These are phyloP conservation scores for Cosmia pyralina DNA, from an alignment of 2,888 invertebrate genomes.

Conservation along the genomic window DNA sequence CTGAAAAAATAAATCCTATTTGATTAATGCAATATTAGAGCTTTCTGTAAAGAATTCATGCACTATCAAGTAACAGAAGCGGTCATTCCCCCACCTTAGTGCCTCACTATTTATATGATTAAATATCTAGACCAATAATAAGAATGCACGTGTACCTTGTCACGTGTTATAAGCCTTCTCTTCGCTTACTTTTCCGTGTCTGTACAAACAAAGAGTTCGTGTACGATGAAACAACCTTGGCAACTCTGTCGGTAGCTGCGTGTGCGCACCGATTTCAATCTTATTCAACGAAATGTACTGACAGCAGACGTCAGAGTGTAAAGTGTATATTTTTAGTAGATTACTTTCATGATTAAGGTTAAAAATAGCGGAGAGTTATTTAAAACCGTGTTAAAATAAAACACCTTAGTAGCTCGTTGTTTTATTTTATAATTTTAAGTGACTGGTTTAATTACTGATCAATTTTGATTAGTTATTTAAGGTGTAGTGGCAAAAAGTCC, in stretches of 20 bases:
- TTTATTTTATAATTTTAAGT: not conserved
- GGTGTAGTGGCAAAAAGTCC: constrained; percentile 11
- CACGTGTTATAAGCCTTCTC: constrained; percentile 13
- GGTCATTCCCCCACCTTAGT: no score
- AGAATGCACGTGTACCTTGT: not conserved
- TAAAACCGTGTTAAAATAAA: not conserved
- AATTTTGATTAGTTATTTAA: constrained; percentile 5
- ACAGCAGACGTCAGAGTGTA: constrained; percentile 43
- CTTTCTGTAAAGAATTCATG: not conserved
- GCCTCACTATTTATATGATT: no score
- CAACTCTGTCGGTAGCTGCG: constrained; percentile 46
- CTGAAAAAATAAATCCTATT: not conserved
- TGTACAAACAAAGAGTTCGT: constrained; percentile 60
- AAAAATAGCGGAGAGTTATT: constrained; percentile 20
- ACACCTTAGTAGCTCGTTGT: not conserved
- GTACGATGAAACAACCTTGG: constrained; percentile 57
- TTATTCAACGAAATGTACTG: constrained; percentile 45
- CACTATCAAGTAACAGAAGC: no score
- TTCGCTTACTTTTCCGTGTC: constrained; percentile 19
- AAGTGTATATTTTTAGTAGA: constrained; percentile 34
- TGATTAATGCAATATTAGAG: no score
- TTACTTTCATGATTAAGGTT: constrained; percentile 23
- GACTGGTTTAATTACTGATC: not conserved
- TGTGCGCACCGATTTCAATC: constrained; percentile 54
- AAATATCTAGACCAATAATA: no score